Conservation (phyloP, 2,113 vertebrate species). For the Carassius carassius region DNA sequence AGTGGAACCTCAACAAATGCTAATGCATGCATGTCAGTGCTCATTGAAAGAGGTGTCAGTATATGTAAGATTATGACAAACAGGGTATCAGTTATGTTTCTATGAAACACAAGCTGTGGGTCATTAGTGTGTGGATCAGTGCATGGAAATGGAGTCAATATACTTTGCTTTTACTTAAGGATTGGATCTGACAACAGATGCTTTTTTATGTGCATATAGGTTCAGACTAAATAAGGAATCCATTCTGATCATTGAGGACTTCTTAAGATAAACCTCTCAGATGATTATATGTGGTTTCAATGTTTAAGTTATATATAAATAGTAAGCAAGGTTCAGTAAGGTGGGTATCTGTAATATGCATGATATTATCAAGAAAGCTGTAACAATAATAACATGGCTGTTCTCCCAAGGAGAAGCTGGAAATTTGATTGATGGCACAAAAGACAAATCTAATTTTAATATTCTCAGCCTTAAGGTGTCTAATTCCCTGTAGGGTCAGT, state of each 20-base stretch:
- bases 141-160: background rate
- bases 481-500: constrained; percentile 18
- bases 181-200: background rate
- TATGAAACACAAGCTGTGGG: background rate
- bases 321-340: too few relatives aligned
- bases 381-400: background rate
- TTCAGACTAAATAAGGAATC: constrained; percentile 31
- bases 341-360: too few relatives aligned
- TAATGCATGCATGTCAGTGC: background rate
- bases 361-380: too few relatives aligned
- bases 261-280: constrained; percentile 39
- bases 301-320: too few relatives aligned
- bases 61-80: background rate
- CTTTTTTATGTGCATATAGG: background rate
- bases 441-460: constrained; percentile 7
- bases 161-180: background rate
- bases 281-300: constrained; percentile 15
- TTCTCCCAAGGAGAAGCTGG: background rate
- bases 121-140: constrained; percentile 21
- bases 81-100: background rate
- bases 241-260: constrained; percentile 35
- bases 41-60: background rate
- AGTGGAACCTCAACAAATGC: background rate
- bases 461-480: background rate
- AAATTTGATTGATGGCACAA: background rate